Evolutionary conservation across 2,113 vertebrate species (phyloP).

Genomic region (Atherinomorus stipes): DNA sequence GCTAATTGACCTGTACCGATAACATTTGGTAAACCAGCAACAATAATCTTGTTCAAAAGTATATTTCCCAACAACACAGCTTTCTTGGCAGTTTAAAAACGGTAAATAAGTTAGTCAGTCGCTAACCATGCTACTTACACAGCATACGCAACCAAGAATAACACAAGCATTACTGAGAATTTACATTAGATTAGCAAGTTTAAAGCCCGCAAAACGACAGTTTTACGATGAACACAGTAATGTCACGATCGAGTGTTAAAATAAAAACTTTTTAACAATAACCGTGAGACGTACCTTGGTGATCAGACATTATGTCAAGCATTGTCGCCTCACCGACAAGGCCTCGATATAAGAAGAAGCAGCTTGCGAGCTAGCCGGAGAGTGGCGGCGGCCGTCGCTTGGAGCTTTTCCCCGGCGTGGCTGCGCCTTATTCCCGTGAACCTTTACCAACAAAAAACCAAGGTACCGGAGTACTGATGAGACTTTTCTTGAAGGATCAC

Average conservation of each 20-base stretch:
- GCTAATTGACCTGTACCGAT: conserved; percentile 28
- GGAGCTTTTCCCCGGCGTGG: conserved; percentile 75
- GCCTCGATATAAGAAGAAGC: conserved; percentile 71
- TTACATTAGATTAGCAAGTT: conserved; percentile 14
- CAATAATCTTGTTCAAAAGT: background rate
- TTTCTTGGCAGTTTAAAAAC: conserved; percentile 2
- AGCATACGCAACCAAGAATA: conserved; percentile 59
- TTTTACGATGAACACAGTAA: background rate
- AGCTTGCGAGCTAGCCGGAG: conserved; percentile 74
- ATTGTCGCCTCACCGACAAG: conserved; percentile 83
- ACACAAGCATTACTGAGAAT: conserved; percentile 33
- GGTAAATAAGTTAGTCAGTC: background rate
- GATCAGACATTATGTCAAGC: conserved; percentile 88
- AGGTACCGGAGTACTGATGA: conserved; percentile 11
- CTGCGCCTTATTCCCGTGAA: conserved; percentile 61
- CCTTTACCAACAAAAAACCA: conserved; percentile 42
- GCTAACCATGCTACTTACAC: conserved; percentile 18
- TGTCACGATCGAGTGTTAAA: too few species aligned
- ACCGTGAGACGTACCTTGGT: conserved; percentile 80
- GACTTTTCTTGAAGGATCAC: conserved; percentile 12
- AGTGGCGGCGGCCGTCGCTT: conserved; percentile 71
- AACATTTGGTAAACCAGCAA: background rate
- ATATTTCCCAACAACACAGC: background rate
- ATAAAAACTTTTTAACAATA: background rate
- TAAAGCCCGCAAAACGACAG: conserved; percentile 27